Evolutionary conservation across 2,797 vertebrate genomes (phyloP).

Genomic region (Streptopelia turtur): DNA sequence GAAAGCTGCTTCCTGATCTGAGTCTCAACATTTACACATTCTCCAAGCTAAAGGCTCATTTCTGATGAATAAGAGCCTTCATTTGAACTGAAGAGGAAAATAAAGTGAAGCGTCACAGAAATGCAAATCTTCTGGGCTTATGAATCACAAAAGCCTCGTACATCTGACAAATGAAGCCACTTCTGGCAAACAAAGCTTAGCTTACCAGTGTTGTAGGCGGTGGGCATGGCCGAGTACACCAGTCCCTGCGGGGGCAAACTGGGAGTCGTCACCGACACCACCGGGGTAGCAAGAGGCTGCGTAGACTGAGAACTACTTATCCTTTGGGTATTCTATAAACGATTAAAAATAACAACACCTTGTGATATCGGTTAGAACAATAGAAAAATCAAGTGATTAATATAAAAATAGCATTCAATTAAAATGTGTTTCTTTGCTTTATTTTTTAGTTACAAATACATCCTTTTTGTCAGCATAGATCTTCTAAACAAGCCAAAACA

Average conservation of each 20-base stretch:
- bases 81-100: neutral
- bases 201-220: slow-evolving; percentile 97
- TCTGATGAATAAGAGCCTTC: neutral
- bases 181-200: slow-evolving; percentile 69
- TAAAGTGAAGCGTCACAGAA: neutral
- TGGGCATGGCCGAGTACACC: slow-evolving; percentile 95
- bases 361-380: neutral
- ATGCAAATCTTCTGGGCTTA: neutral
- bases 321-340: slow-evolving; percentile 91
- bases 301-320: slow-evolving; percentile 93
- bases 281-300: slow-evolving; percentile 93
- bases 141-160: neutral
- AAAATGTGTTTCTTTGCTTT: neutral
- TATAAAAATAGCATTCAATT: neutral
- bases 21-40: neutral
- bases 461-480: neutral
- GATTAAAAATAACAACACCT: slow-evolving; percentile 37
- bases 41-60: neutral
- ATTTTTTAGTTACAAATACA: neutral
- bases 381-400: neutral
- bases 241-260: slow-evolving; percentile 95
- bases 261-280: slow-evolving; percentile 97
- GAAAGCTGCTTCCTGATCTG: neutral
- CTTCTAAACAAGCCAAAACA: neutral
- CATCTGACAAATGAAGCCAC: neutral